Evolutionary conservation across 1,140 invertebrate species (phyloP), one percentile per base, ranked within the genome.

Genomic region (Heliothis virescens): DNA sequence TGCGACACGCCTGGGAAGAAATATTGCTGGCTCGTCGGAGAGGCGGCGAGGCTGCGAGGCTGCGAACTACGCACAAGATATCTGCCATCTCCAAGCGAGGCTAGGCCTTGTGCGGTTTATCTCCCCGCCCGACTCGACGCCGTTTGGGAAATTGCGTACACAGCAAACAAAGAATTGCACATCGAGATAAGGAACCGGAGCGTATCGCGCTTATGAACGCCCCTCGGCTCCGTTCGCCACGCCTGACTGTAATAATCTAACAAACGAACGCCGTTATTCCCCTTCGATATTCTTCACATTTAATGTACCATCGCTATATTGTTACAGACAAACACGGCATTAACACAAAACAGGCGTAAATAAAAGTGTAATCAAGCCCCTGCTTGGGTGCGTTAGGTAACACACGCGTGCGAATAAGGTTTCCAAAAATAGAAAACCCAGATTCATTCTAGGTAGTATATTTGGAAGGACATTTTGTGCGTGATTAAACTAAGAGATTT

Each of bases 131-230:
- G 57, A 52, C 74, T 76, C 78, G 78, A 62, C 83, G 78, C 75
- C 83, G 86, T 90, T 91, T 89, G 83, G 90, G 90, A 91, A 91
- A 93, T 89, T 93, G 90, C 92, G 91, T 90, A 91, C 87, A 87
- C 86, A 80, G 85, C 90, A 92, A 91, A 93, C 91, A 93, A 92
- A 91, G 90, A 90, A 93, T 91, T 91, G 87, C 88, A 87, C 82
- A 83, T 84, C 79, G 57, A 81, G 91, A 92, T 93, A 92, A 92
- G 85, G 81, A 78, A 83, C 79, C 85, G 79, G 83, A 86, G 80
- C 87, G 85, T 86, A 87, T 90, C 90, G 83, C 84, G 86, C 73
- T 86, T 87, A 87, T 83, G 83, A 86, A 84, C 85, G 78, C 84
- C 83, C 81, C 86, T 83, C 73, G 72, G 67, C 79, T 59, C 50